Conservation (phyloP, 2,113 vertebrate genomes). For the Solenodon paradoxus region DNA sequence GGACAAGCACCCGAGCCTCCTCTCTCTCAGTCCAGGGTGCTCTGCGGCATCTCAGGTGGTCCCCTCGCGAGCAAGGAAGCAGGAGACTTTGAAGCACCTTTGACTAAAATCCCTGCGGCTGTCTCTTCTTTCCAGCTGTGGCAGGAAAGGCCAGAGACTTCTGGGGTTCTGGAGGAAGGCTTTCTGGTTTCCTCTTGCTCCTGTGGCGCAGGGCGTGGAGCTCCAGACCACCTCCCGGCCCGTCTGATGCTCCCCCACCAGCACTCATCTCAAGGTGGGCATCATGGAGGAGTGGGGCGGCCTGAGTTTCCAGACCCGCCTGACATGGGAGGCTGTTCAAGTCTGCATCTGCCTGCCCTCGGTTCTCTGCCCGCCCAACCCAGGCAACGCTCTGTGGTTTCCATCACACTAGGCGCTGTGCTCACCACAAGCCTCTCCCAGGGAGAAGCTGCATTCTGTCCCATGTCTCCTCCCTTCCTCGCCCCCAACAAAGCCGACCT, state of each 20-base stretch:
- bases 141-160: conserved; percentile 35
- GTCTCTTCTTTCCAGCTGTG: conserved; percentile 45
- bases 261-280: background rate
- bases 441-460: background rate
- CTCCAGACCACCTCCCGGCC: background rate
- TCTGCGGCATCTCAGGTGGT: background rate
- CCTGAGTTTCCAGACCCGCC: background rate
- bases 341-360: background rate
- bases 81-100: conserved; percentile 5
- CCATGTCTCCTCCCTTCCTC: background rate
- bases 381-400: background rate
- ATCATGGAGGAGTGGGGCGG: background rate
- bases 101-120: conserved; percentile 25
- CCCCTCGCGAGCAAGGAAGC: conserved; percentile 1
- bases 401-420: background rate
- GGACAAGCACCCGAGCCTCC: background rate
- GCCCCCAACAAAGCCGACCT: background rate
- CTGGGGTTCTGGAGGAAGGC: conserved; percentile 29
- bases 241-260: background rate
- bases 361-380: background rate
- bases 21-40: background rate
- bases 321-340: background rate
- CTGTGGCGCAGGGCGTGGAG: background rate
- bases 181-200: conserved; percentile 7
- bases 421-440: background rate